Percentiles rank a stretch among this genome's conserved stretches.
Evolutionary conservation across 1,140 invertebrate genomes (phyloP).

Genomic region (Cyclargus thomasi): DNA sequence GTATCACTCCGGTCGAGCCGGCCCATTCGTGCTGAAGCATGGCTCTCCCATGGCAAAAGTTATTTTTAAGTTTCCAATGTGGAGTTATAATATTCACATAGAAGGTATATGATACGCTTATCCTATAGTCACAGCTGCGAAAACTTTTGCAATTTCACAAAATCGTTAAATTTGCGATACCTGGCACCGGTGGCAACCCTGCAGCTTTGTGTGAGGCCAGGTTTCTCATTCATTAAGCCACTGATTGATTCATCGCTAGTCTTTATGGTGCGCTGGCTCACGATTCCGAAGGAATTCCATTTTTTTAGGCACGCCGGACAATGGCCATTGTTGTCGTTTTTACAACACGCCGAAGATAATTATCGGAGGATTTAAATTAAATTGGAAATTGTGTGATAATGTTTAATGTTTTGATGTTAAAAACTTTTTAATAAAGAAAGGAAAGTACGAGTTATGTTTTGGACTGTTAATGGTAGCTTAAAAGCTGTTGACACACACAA

Average conservation of each 20-base stretch:
- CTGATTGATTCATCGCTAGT: constrained; percentile 67
- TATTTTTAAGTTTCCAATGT: too few relatives aligned
- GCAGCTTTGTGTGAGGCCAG: constrained; percentile 45
- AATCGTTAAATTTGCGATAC: neutral
- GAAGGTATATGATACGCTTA: too few relatives aligned
- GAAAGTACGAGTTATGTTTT: neutral
- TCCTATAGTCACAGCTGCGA: too few relatives aligned
- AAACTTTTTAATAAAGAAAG: neutral
- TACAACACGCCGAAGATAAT: constrained; percentile 12
- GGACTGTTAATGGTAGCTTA: too few relatives aligned
- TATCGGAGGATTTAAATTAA: constrained; percentile 11
- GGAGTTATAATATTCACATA: too few relatives aligned
- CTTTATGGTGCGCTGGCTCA: constrained; percentile 15
- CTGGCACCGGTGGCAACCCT: neutral
- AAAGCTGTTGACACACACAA: too few relatives aligned
- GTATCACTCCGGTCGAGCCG: too few relatives aligned
- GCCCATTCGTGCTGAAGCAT: too few relatives aligned
- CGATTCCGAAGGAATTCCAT: constrained; percentile 20
- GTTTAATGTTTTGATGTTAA: neutral
- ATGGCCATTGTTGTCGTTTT: constrained; percentile 30
- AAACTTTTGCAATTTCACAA: too few relatives aligned
- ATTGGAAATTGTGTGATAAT: constrained; percentile 6
- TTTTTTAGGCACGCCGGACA: constrained; percentile 34
- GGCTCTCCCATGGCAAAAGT: too few relatives aligned
- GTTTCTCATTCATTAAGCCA: constrained; percentile 47